These are phyloP conservation scores for Dascillus cervinus DNA, from an alignment of 2,888 invertebrate genomes.

Conservation along the genomic window DNA sequence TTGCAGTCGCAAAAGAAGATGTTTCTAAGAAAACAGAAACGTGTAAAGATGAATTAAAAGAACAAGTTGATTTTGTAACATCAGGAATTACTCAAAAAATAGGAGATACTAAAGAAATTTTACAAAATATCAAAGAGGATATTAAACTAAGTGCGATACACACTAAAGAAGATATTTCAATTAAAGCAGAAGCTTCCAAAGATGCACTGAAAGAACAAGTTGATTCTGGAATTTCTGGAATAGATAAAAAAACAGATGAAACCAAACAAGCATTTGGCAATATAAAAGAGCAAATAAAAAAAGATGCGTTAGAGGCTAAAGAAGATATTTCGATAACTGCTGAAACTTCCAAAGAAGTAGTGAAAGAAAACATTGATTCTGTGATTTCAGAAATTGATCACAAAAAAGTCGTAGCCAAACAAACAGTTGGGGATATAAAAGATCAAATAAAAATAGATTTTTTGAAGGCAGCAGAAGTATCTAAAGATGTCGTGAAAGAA, in stretches of 20 bases:
- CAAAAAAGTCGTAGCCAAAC: background rate
- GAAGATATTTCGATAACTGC: constrained; percentile 5
- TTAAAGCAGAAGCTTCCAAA: no score
- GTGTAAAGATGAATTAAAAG: background rate
- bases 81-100: constrained; percentile 5
- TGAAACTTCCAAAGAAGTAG: constrained; percentile 10
- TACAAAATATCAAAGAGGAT: constrained; percentile 6
- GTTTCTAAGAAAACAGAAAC: background rate
- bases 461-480: background rate
- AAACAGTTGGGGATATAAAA: constrained; percentile 4
- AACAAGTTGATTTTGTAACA: no score
- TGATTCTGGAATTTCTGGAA: no score
- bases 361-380: constrained; percentile 3
- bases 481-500: no score
- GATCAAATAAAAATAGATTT: constrained; percentile 6
- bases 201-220: no score
- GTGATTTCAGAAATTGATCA: constrained; percentile 3
- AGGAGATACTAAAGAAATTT: constrained; percentile 4
- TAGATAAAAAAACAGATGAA: no score
- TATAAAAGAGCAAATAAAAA: no score
- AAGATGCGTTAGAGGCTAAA: constrained; percentile 9
- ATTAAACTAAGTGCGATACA: constrained; percentile 11
- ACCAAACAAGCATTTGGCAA: no score
- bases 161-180: no score
- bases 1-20: background rate